A percentile compares a stretch with the other conserved stretches of the same genome.
These are phyloP conservation scores for Labeo catla DNA, from an alignment of 2,113 vertebrate species.

Conservation along the genomic window DNA sequence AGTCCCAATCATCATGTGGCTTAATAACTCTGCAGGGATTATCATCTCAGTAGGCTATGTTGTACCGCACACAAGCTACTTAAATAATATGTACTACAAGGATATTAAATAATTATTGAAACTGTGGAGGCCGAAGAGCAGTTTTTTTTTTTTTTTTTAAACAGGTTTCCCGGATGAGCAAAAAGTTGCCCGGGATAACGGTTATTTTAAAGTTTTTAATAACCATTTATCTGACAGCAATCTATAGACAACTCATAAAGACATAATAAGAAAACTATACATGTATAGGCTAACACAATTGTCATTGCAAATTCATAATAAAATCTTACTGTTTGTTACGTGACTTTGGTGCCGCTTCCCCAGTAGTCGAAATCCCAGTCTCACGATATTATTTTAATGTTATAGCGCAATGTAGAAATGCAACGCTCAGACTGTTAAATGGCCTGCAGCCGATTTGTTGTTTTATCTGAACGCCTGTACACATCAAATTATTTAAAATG, in stretches of 20 bases:
- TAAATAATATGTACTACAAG: too few species aligned
- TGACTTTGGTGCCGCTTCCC: conserved; percentile 55
- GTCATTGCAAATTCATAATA: background rate
- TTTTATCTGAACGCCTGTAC: background rate
- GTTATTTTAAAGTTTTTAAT: background rate
- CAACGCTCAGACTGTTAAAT: background rate
- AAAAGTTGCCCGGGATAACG: too few species aligned
- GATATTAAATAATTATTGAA: too few species aligned
- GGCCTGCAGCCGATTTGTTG: background rate
- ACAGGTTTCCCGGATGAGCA: too few species aligned
- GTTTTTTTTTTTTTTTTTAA: too few species aligned
- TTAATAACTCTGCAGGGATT: too few species aligned
- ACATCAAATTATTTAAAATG: background rate
- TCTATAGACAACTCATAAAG: background rate
- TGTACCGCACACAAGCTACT: too few species aligned
- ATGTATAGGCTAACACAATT: background rate
- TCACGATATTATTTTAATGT: conserved; percentile 27
- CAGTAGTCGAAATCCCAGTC: conserved; percentile 53
- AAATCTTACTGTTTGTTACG: conserved; percentile 52
- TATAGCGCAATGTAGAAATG: background rate
- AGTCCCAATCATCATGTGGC: too few species aligned
- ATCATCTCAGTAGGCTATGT: too few species aligned
- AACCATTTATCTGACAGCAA: background rate
- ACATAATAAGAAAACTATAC: background rate
- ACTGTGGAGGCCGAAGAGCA: too few species aligned